Percentiles rank a stretch among this genome's conserved stretches.
Evolutionary conservation across 2,113 vertebrate genomes (phyloP).

Genomic region (Cavia porcellus): DNA sequence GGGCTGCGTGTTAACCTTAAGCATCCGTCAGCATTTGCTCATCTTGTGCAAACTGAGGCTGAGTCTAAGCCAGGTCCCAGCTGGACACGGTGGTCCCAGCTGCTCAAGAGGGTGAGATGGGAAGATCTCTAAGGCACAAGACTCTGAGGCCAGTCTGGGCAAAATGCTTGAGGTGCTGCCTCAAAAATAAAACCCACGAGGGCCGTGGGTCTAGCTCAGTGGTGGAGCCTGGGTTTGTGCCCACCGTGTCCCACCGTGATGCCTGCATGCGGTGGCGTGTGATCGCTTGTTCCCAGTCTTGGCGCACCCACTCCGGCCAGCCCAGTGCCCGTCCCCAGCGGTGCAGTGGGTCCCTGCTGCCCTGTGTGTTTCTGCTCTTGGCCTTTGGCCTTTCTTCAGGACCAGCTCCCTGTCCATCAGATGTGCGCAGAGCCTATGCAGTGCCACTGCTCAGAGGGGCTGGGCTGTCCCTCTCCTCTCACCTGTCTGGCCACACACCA

Average conservation of each 20-base stretch:
- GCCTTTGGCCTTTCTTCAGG: not conserved
- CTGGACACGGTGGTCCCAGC: no score
- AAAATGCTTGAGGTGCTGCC: not conserved
- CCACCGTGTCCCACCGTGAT: rapidly evolving
- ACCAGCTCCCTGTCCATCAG: not conserved
- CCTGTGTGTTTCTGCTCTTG: not conserved
- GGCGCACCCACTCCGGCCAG: not conserved
- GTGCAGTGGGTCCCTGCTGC: not conserved
- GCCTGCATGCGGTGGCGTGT: rapidly evolving
- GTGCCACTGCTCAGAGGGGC: not conserved
- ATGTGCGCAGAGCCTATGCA: not conserved
- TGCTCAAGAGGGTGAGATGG: not conserved
- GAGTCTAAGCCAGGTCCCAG: not conserved
- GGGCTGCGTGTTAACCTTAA: not conserved
- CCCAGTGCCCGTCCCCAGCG: rapidly evolving
- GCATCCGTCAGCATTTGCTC: not conserved
- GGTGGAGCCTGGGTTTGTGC: not conserved
- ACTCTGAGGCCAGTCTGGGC: not conserved
- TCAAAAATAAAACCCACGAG: not conserved
- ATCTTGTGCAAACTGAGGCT: not conserved
- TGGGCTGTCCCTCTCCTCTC: not conserved
- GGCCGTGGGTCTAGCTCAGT: not conserved
- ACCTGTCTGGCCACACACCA: not conserved
- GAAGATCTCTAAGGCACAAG: not conserved
- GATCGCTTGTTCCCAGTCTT: rapidly evolving